phyloP scores from a whole-genome alignment of 2,113 vertebrate genomes.

The Vimba vimba region DNA sequence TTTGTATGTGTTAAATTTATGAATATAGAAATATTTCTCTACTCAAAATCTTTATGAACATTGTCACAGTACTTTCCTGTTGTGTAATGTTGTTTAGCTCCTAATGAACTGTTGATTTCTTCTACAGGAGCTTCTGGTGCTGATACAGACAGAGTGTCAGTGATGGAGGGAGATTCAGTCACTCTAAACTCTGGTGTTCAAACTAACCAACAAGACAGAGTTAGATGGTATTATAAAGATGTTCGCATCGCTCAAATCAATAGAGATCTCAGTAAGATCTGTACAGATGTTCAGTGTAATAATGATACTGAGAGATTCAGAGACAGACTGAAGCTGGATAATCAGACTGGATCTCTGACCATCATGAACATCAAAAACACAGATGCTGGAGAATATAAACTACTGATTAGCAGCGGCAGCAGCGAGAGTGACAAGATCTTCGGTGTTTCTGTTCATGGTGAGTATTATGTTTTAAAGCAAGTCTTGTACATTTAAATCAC shows the following conservation, averaged over 20 bases:
- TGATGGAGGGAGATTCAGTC: neutral
- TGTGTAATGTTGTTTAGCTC: neutral
- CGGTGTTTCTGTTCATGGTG: neutral
- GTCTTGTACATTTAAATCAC: no score
- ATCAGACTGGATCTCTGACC: neutral
- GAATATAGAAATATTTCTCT: no score
- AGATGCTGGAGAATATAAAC: fast-evolving
- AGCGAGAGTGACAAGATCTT: neutral
- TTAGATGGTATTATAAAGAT: neutral
- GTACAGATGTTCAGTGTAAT: neutral
- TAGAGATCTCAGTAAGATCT: neutral
- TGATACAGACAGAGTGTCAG: neutral
- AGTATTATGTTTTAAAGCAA: no score
- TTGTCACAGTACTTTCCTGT: no score
- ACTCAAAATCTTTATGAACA: no score
- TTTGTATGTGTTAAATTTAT: no score
- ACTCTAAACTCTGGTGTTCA: neutral
- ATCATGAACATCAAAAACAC: fast-evolving
- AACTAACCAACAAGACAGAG: neutral
- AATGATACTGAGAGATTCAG: neutral
- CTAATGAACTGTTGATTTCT: neutral
- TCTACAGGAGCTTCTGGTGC: neutral
- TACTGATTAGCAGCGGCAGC: no score
- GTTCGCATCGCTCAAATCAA: neutral
- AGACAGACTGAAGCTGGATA: neutral